phyloP scores from a whole-genome alignment of 2,113 vertebrate genomes.

The Phocoena sinus region DNA sequence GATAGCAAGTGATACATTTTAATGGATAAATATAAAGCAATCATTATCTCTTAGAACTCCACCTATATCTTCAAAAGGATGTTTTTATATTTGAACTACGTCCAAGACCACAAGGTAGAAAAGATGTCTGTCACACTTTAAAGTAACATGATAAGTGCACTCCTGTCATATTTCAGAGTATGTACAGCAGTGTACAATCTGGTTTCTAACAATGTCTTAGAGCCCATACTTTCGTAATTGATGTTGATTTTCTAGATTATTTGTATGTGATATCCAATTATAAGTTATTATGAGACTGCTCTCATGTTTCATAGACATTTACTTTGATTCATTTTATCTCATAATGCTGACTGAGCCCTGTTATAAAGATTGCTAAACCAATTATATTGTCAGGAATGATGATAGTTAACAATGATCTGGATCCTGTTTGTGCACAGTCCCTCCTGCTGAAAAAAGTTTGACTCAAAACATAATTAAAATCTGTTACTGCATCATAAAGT shows the following conservation, averaged over 20 bases:
- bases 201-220: neutral
- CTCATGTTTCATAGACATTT: neutral
- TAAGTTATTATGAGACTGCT: neutral
- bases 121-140: neutral
- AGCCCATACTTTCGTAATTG: neutral
- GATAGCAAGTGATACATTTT: neutral
- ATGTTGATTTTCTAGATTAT: neutral
- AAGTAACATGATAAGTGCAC: neutral
- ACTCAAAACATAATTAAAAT: neutral
- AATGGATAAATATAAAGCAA: slow-evolving; percentile 23
- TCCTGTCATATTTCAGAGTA: neutral
- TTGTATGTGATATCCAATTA: neutral
- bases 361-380: neutral
- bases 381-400: neutral
- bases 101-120: neutral
- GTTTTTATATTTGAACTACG: neutral
- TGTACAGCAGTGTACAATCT: neutral
- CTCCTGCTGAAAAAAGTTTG: neutral
- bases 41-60: neutral
- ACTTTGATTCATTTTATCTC: neutral
- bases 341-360: neutral
- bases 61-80: neutral
- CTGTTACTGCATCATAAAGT: neutral
- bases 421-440: neutral
- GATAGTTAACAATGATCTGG: neutral